Percentiles rank a stretch among this genome's conserved stretches.
Conservation (phyloP, 2,888 invertebrate species). For the Drosophila fungiperda region DNA sequence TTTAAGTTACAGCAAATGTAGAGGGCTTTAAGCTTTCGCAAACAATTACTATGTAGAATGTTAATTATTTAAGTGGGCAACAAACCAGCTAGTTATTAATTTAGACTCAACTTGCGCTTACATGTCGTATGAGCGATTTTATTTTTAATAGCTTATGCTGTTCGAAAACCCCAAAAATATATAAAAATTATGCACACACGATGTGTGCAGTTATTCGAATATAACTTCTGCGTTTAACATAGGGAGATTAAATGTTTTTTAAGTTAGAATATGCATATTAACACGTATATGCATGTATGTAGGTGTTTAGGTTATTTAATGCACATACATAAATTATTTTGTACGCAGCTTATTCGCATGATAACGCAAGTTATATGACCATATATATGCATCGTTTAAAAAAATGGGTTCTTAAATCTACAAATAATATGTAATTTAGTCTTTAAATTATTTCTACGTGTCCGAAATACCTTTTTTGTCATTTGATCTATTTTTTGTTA, state of each 20-base stretch:
- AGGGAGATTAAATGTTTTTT: neutral
- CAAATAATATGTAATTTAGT: neutral
- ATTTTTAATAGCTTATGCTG: neutral
- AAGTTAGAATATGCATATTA: neutral
- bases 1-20: neutral
- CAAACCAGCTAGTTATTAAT: slow-evolving; percentile 1
- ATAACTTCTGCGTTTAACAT: neutral
- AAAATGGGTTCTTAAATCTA: neutral
- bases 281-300: neutral
- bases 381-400: neutral
- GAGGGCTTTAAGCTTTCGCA: slow-evolving; percentile 1
- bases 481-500: slow-evolving; percentile 11
- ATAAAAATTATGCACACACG: neutral
- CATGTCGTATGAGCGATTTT: slow-evolving; percentile 10
- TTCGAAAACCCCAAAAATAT: neutral
- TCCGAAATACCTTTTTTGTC: neutral
- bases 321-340: neutral
- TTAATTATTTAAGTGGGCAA: slow-evolving; percentile 3
- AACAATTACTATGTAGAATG: neutral
- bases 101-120: slow-evolving; percentile 1
- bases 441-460: neutral
- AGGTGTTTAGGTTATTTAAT: neutral
- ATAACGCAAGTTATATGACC: too few relatives aligned
- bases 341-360: neutral
- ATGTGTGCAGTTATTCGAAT: neutral